These are phyloP conservation scores for Antennarius maculatus DNA, from an alignment of 2,797 vertebrate genomes.

Conservation along the genomic window DNA sequence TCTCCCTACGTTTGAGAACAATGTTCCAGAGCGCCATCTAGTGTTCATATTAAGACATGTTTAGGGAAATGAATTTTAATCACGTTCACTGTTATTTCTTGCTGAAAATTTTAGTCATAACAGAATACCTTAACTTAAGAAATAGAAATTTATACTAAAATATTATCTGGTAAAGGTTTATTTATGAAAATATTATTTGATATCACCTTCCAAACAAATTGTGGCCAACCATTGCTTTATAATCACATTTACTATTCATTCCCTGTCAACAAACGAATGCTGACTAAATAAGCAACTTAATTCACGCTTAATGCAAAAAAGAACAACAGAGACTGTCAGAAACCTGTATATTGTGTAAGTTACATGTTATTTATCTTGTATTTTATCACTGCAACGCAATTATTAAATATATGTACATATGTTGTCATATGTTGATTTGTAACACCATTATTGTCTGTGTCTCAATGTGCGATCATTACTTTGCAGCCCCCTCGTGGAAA, in stretches of 20 bases:
- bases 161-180: not conserved
- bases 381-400: slow-evolving; percentile 39
- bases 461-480: no score
- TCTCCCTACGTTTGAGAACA: not conserved
- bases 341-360: slow-evolving; percentile 45
- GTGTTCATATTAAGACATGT: slow-evolving; percentile 22
- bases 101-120: not conserved
- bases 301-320: slow-evolving; percentile 33
- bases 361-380: slow-evolving; percentile 45
- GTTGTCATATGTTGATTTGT: slow-evolving; percentile 48
- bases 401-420: slow-evolving; percentile 39
- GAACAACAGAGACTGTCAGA: slow-evolving; percentile 28
- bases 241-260: not conserved
- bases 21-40: slow-evolving; percentile 14
- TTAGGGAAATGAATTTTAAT: not conserved
- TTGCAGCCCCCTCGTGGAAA: no score
- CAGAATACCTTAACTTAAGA: not conserved
- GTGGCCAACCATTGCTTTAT: not conserved
- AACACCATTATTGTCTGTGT: not conserved
- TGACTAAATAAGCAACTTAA: slow-evolving; percentile 23
- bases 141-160: not conserved
- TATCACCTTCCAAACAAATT: not conserved
- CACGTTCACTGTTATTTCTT: no score
- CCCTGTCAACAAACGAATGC: slow-evolving; percentile 2
- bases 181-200: slow-evolving; percentile 13